A percentile compares a stretch with the other conserved stretches of the same genome.
Evolutionary conservation across 2,888 invertebrate species (phyloP).

Genomic region (Trachelus tabidus): DNA sequence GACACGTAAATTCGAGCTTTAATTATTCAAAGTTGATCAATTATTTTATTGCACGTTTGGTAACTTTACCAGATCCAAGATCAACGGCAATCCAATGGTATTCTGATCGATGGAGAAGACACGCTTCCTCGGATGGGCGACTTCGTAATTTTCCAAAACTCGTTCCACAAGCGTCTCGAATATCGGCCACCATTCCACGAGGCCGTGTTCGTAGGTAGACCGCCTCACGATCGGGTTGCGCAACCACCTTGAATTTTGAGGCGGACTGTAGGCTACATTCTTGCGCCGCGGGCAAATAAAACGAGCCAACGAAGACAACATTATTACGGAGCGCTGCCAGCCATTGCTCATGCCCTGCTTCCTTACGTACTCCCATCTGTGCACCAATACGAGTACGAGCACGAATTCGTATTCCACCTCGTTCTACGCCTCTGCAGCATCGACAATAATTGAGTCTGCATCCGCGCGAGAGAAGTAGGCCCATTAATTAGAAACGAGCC

Average conservation of each 20-base stretch:
- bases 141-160: background rate
- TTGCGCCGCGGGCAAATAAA: slow-evolving; percentile 64
- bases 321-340: slow-evolving; percentile 64
- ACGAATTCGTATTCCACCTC: slow-evolving; percentile 43
- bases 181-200: background rate
- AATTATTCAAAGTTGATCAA: background rate
- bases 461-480: slow-evolving; percentile 35
- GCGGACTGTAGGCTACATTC: slow-evolving; percentile 65
- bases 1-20: background rate
- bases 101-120: background rate
- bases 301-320: slow-evolving; percentile 64
- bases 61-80: background rate
- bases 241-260: slow-evolving; percentile 62
- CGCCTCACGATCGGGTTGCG: slow-evolving; percentile 50
- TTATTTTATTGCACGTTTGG: background rate
- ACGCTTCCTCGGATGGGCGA: background rate
- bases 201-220: slow-evolving; percentile 12
- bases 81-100: background rate
- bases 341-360: slow-evolving; percentile 65
- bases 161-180: background rate
- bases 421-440: slow-evolving; percentile 43
- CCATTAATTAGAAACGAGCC: slow-evolving; percentile 52
- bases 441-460: slow-evolving; percentile 56
- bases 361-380: slow-evolving; percentile 53
- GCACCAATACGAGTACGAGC: slow-evolving; percentile 16